Evolutionary conservation across 2,797 vertebrate genomes (phyloP), one percentile per base, ranked within the genome.

Genomic region (Pangasius mekongensis): DNA sequence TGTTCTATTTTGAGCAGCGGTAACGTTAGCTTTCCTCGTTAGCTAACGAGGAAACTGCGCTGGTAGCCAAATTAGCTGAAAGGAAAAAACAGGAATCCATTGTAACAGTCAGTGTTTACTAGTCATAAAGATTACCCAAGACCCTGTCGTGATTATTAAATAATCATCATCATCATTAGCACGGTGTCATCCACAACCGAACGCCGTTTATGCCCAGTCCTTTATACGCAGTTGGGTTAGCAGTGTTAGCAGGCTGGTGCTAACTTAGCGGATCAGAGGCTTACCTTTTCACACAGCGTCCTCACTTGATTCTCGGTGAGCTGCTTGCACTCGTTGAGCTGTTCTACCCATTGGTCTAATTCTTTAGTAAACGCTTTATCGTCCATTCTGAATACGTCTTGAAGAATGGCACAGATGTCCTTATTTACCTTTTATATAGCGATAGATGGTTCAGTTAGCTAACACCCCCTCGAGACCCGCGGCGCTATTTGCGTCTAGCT

Each of bases 251-350:
- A 66, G 3, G 60, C 14, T 66, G 30, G 24, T 10, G 64, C 47
- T 69, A 56, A 52, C n/a, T 78, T 14, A 66, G 80, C 9, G 73
- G 73, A 47, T 49, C 39, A 36, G 9, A 27, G 1, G 56, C 96
- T 95, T 89, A 99, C 98, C 98, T 99, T 99, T 92, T 99, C 98
- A 86, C 98, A 99, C 58, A 99, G 97, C 62, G 97, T 98, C 94
- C 98, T 94, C 91, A 99, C 98, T 94, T 99, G 98, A 95, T 97
- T 98, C 93, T 99, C 98, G 93, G 97, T 96, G 39, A 99, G 97
- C 94, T 99, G 98, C 92, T 98, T 99, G 91, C 98, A 99, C 92
- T 99, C 98, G 90, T 99, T 98, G 82, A 99, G 96, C 95, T 98
- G 98, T 92, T 98, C 97, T 92, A 98, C 97, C 98, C 98, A 98